phyloP scores from a whole-genome alignment of 2,113 vertebrate species.

The Epinephelus fuscoguttatus region DNA sequence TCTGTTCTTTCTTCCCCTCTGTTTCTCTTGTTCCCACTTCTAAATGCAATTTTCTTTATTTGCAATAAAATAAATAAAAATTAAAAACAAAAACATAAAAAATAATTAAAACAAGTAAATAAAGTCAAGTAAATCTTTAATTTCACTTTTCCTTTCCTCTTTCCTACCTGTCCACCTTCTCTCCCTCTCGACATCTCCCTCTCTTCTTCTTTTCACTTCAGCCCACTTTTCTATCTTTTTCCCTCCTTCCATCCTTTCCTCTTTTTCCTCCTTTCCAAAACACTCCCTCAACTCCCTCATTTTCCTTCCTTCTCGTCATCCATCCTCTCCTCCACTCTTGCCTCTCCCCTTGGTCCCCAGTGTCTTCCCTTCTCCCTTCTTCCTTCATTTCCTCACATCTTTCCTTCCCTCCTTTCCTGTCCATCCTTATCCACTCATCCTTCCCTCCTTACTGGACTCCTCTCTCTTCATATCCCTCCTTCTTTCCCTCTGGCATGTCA shows the following conservation, averaged over 20 bases:
- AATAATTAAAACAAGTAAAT: too few species aligned
- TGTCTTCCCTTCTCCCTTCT: not conserved
- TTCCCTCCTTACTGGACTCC: not conserved
- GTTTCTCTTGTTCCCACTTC: not conserved
- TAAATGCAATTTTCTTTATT: too few species aligned
- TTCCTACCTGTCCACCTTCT: not conserved
- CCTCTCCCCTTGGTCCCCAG: not conserved
- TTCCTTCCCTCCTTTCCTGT: not conserved
- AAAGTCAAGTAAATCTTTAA: too few species aligned
- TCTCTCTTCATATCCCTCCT: constrained; percentile 15
- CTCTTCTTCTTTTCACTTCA: not conserved
- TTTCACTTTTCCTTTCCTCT: not conserved
- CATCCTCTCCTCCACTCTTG: not conserved
- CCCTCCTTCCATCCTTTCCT: too few species aligned
- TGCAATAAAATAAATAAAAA: too few species aligned
- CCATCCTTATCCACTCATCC: not conserved
- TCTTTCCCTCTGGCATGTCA: constrained; percentile 42
- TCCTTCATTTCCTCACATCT: not conserved
- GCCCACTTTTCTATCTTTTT: not conserved
- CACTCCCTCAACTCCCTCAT: not conserved
- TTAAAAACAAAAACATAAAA: too few species aligned
- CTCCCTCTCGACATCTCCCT: too few species aligned
- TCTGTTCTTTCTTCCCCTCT: not conserved
- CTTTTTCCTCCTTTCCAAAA: too few species aligned
- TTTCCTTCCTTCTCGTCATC: not conserved